A percentile compares a stretch with the other conserved stretches of the same genome.
Conservation (phyloP, 2,888 invertebrate genomes). For the Euplagia quadripunctaria region DNA sequence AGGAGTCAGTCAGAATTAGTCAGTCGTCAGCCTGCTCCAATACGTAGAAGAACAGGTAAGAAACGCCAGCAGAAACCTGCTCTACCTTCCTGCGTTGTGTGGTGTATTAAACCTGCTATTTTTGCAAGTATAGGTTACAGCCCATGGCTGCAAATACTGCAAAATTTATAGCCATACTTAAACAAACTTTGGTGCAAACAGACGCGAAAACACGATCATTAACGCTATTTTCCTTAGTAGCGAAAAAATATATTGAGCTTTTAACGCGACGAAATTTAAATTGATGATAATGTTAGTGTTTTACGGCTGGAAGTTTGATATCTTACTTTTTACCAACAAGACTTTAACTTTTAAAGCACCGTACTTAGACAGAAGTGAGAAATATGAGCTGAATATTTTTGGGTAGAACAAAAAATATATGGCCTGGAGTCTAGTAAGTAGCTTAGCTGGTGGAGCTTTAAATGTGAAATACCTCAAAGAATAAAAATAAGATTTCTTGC, state of each 20-base stretch:
- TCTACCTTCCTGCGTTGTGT: not conserved
- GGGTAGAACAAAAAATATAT: not conserved
- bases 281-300: constrained; percentile 19
- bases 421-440: not conserved
- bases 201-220: constrained; percentile 20
- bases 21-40: too few relatives aligned
- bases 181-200: constrained; percentile 20
- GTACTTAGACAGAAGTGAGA: not conserved
- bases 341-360: not conserved
- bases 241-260: constrained; percentile 24
- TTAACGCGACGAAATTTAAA: constrained; percentile 31
- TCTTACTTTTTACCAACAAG: not conserved
- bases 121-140: not conserved
- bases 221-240: constrained; percentile 5
- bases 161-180: constrained; percentile 9
- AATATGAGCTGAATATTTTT: not conserved
- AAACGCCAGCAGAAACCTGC: not conserved
- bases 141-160: not conserved
- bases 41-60: too few relatives aligned
- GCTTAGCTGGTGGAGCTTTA: too few relatives aligned
- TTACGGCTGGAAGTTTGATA: not conserved
- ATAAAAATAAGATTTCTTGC: too few relatives aligned
- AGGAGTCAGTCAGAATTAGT: too few relatives aligned
- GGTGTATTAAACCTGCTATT: not conserved
- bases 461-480: too few relatives aligned